Evolutionary conservation across 2,888 invertebrate species (phyloP).

Genomic region (Pachliopta kotzebuea): DNA sequence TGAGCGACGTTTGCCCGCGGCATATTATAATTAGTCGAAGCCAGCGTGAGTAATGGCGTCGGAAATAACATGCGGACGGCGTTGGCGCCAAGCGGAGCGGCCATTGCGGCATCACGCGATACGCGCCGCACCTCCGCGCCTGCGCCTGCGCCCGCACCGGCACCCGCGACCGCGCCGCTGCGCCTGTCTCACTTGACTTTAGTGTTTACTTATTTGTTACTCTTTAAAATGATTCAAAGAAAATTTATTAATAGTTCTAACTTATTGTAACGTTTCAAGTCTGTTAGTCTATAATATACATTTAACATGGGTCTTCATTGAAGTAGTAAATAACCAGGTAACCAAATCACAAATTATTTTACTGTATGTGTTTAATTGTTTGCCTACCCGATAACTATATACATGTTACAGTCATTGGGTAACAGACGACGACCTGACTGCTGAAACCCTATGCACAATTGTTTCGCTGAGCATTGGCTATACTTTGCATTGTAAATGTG

Average conservation of each 20-base stretch:
- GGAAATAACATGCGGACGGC: constrained; percentile 72
- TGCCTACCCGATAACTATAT: neutral
- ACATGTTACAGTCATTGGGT: constrained; percentile 12
- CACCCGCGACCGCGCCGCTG: constrained; percentile 55
- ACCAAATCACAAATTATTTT: too few species aligned
- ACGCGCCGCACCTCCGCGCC: constrained; percentile 27
- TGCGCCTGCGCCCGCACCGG: constrained; percentile 41
- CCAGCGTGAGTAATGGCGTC: constrained; percentile 76
- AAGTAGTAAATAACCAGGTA: neutral
- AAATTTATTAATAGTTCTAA: constrained; percentile 57
- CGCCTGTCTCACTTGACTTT: constrained; percentile 77
- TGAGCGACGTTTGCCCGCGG: constrained; percentile 60
- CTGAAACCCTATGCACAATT: constrained; percentile 34
- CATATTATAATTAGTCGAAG: constrained; percentile 78
- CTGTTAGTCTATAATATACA: constrained; percentile 38
- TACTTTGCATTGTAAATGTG: constrained; percentile 31
- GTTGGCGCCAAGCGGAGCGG: constrained; percentile 76
- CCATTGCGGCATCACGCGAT: constrained; percentile 42
- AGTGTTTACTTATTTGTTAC: constrained; percentile 44
- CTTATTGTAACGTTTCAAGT: constrained; percentile 38
- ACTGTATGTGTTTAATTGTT: too few species aligned
- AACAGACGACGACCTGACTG: constrained; percentile 19
- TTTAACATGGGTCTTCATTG: neutral
- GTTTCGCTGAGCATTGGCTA: constrained; percentile 31
- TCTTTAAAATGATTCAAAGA: constrained; percentile 42